Conservation (phyloP, 2,888 invertebrate species). For the Dastarcus helophoroides region DNA sequence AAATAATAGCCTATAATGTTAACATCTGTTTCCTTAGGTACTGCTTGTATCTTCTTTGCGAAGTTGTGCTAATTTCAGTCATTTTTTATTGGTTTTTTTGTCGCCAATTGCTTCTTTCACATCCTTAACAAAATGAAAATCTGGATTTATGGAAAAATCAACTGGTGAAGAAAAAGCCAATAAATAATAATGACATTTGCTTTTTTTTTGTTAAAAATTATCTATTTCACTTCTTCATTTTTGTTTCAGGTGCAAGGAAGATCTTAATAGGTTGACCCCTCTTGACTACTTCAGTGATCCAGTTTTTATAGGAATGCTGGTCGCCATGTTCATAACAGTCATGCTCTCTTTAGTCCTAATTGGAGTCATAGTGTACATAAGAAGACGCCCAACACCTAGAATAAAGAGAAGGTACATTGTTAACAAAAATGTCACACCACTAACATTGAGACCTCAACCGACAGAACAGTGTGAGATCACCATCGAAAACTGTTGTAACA, state of each 20-base stretch:
- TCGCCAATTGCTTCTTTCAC: no score
- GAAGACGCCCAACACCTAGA: constrained; percentile 31
- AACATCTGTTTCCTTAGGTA: no score
- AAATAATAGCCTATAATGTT: no score
- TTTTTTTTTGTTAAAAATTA: not conserved
- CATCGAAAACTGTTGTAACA: constrained; percentile 85
- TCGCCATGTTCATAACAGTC: constrained; percentile 7
- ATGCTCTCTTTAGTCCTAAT: constrained; percentile 4
- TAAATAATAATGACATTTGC: no score
- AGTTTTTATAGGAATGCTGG: constrained; percentile 18
- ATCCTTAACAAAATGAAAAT: no score
- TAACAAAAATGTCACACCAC: constrained; percentile 64
- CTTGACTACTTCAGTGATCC: constrained; percentile 23
- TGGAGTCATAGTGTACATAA: constrained; percentile 7
- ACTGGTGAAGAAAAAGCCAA: no score
- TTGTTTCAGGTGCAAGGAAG: constrained; percentile 6
- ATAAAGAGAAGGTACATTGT: constrained; percentile 74
- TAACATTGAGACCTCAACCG: constrained; percentile 62
- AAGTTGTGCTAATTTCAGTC: no score
- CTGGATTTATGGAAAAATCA: no score
- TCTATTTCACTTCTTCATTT: not conserved
- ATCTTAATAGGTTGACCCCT: not conserved
- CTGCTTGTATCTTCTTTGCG: no score
- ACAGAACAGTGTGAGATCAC: constrained; percentile 71
- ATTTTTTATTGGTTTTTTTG: no score